These are phyloP conservation scores for Actinostola sp. DNA, from an alignment of 92 coral and sea anemone genomes.

Conservation along the genomic window DNA sequence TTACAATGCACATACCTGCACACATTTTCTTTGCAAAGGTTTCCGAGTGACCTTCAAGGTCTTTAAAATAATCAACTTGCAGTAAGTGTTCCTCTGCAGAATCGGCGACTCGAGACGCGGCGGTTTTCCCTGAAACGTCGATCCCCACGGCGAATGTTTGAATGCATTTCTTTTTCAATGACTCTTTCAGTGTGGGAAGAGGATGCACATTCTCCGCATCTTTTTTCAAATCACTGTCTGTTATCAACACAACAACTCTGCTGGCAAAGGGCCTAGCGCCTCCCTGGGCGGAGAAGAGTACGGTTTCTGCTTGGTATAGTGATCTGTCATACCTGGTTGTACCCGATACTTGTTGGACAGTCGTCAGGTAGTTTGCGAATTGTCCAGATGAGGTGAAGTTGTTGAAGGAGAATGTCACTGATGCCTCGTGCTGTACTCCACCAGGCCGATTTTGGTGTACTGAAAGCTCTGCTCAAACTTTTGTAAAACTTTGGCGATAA, in stretches of 20 bases:
- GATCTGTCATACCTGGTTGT: slow-evolving; percentile 36
- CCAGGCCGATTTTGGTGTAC: slow-evolving; percentile 15
- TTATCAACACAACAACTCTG: slow-evolving; percentile 29
- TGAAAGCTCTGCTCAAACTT: slow-evolving; percentile 18
- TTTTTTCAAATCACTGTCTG: background rate
- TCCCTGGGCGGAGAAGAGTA: slow-evolving; percentile 23
- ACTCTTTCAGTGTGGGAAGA: background rate
- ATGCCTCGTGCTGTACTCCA: slow-evolving; percentile 20
- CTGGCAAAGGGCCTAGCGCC: slow-evolving; percentile 45
- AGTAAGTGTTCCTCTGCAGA: background rate
- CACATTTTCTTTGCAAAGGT: slow-evolving; percentile 14
- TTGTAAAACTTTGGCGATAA: slow-evolving; percentile 11
- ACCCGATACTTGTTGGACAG: background rate
- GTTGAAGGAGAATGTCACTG: slow-evolving; percentile 5
- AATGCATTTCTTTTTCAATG: slow-evolving; percentile 17
- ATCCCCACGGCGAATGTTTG: slow-evolving; percentile 15
- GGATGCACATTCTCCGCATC: background rate
- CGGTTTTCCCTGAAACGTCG: background rate
- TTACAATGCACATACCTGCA: too few species aligned
- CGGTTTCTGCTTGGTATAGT: slow-evolving; percentile 8
- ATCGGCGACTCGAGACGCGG: background rate
- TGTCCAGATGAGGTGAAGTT: slow-evolving; percentile 21
- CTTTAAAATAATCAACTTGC: background rate
- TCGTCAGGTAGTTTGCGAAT: background rate
- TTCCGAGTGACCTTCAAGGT: slow-evolving; percentile 14